Conservation (phyloP, 2,888 invertebrate species). For the Eledone cirrhosa region DNA sequence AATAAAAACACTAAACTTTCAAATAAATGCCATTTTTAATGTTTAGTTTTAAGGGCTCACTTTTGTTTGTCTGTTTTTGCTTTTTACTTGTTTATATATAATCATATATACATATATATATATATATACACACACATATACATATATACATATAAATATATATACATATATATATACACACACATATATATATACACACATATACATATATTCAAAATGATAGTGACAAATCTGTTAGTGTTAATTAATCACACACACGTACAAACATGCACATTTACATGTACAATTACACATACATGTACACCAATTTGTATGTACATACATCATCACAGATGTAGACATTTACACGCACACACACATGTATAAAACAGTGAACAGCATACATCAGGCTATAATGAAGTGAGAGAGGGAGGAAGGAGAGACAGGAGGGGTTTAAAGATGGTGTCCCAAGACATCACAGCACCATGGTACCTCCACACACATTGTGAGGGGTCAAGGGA, state of each 20-base stretch:
- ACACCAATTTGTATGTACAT: not conserved
- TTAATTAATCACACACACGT: too few relatives aligned
- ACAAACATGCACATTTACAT: not conserved
- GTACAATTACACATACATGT: not conserved
- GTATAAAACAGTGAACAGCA: not conserved
- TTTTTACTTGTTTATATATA: not conserved
- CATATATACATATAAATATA: slow-evolving; percentile 4
- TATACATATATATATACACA: not conserved
- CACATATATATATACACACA: slow-evolving; percentile 5
- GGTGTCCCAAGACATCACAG: too few relatives aligned
- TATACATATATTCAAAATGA: not conserved
- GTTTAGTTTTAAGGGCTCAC: too few relatives aligned
- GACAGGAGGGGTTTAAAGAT: too few relatives aligned
- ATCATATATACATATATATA: not conserved
- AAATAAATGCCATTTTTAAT: too few relatives aligned
- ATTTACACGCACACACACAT: not conserved
- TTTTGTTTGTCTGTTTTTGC: too few relatives aligned
- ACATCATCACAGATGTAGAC: not conserved
- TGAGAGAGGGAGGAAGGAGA: too few relatives aligned
- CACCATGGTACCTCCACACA: too few relatives aligned
- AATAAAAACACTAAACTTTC: too few relatives aligned
- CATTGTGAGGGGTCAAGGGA: too few relatives aligned
- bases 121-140: slow-evolving; percentile 15
- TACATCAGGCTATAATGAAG: too few relatives aligned
- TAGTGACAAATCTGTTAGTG: not conserved